phyloP scores from a whole-genome alignment of 2,113 vertebrate species.

The Coregonus clupeaformis region DNA sequence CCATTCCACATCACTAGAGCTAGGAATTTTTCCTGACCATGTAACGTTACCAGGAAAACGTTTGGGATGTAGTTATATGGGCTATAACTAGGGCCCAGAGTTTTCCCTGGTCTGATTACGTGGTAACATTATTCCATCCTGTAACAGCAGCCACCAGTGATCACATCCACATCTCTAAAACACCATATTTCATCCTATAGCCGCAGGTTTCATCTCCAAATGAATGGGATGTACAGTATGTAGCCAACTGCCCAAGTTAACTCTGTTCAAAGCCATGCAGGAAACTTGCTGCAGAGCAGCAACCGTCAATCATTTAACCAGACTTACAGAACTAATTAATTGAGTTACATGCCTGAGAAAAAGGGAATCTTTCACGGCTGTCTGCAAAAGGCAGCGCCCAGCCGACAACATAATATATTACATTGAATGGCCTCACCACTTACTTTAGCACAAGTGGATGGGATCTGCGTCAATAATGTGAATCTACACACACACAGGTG shows the following conservation, averaged over 20 bases:
- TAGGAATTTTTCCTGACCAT: too few relatives aligned
- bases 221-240: neutral
- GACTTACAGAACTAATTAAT: slow-evolving; percentile 55
- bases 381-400: neutral
- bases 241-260: neutral
- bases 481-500: neutral
- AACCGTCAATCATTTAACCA: slow-evolving; percentile 48
- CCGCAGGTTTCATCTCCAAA: neutral
- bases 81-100: too few relatives aligned
- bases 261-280: too few relatives aligned
- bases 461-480: neutral
- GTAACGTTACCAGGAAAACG: too few relatives aligned
- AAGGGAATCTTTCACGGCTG: slow-evolving; percentile 43
- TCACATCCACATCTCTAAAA: neutral
- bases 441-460: slow-evolving; percentile 17
- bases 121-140: neutral
- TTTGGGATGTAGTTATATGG: too few relatives aligned
- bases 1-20: too few relatives aligned
- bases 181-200: neutral
- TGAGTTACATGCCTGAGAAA: slow-evolving; percentile 57
- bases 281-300: slow-evolving; percentile 18
- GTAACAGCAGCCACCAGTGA: neutral
- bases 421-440: slow-evolving; percentile 23
- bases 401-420: slow-evolving; percentile 49
- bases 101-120: too few relatives aligned